Percentiles rank a stretch among this genome's conserved stretches.
phyloP scores from a whole-genome alignment of 1,140 invertebrate species.

The Oppia nitens region DNA sequence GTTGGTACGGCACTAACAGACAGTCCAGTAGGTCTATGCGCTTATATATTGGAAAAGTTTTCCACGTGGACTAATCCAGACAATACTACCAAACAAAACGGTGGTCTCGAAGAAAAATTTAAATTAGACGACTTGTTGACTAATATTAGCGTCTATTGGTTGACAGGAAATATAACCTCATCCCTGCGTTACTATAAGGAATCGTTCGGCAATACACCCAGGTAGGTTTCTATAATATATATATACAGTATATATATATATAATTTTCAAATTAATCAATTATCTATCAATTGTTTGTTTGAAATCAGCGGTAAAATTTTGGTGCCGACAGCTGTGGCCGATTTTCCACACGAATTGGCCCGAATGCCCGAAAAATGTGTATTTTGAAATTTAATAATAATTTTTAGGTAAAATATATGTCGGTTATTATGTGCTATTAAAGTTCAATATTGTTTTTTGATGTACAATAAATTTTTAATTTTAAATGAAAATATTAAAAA shows the following conservation, averaged over 20 bases:
- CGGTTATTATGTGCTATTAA: too few relatives aligned
- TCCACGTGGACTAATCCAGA: slow-evolving; percentile 27
- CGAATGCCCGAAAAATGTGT: too few relatives aligned
- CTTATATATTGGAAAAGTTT: slow-evolving; percentile 71
- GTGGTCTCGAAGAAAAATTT: slow-evolving; percentile 46
- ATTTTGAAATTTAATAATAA: too few relatives aligned
- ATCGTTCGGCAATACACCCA: slow-evolving; percentile 14
- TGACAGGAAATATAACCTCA: slow-evolving; percentile 52
- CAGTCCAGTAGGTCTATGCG: slow-evolving; percentile 22
- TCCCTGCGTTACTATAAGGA: slow-evolving; percentile 58
- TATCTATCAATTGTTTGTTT: not conserved
- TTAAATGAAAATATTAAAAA: too few relatives aligned
- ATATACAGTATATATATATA: too few relatives aligned
- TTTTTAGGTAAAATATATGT: too few relatives aligned
- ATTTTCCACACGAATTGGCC: slow-evolving; percentile 28
- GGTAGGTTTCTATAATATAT: not conserved
- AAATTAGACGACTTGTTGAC: slow-evolving; percentile 57
- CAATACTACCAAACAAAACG: slow-evolving; percentile 37
- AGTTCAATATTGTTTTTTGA: too few relatives aligned
- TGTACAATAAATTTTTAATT: too few relatives aligned
- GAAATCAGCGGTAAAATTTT: slow-evolving; percentile 16
- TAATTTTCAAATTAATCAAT: not conserved
- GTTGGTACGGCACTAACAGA: slow-evolving; percentile 39
- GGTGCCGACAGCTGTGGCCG: slow-evolving; percentile 29
- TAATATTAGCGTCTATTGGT: slow-evolving; percentile 76